Evolutionary conservation across 2,888 invertebrate species (phyloP).

Genomic region (Cryptus viduatorius): DNA sequence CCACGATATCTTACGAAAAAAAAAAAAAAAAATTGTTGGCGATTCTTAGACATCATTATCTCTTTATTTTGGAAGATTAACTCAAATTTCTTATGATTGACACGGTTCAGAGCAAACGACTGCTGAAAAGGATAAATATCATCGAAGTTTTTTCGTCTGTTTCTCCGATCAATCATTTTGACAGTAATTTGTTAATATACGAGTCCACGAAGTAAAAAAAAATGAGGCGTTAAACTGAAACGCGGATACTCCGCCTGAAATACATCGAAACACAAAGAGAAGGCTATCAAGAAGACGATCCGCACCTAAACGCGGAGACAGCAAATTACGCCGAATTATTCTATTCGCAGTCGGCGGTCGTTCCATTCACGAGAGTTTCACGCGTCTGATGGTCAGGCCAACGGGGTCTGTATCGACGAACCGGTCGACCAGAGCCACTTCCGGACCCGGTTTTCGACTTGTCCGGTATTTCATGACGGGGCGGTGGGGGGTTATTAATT

Average conservation of each 20-base stretch:
- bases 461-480: conserved; percentile 30
- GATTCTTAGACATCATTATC: no score
- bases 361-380: conserved; percentile 33
- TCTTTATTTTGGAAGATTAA: no score
- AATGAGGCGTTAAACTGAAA: not conserved
- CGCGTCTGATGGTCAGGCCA: not conserved
- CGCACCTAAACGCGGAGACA: conserved; percentile 1
- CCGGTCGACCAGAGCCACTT: conserved; percentile 38
- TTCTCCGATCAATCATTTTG: not conserved
- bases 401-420: conserved; percentile 24
- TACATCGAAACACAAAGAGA: not conserved
- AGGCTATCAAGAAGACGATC: not conserved
- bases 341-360: conserved; percentile 22
- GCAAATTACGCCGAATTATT: conserved; percentile 19
- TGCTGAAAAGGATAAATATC: no score
- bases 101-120: no score
- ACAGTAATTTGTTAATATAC: not conserved
- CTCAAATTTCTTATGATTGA: no score
- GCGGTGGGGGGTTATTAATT: conserved; percentile 69
- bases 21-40: no score
- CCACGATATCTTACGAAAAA: no score
- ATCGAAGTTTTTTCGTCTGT: no score
- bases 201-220: not conserved
- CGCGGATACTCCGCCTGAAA: not conserved
- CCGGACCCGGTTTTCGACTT: conserved; percentile 5